Conservation (phyloP, 1,140 invertebrate genomes). For the Orchestia grillus region DNA sequence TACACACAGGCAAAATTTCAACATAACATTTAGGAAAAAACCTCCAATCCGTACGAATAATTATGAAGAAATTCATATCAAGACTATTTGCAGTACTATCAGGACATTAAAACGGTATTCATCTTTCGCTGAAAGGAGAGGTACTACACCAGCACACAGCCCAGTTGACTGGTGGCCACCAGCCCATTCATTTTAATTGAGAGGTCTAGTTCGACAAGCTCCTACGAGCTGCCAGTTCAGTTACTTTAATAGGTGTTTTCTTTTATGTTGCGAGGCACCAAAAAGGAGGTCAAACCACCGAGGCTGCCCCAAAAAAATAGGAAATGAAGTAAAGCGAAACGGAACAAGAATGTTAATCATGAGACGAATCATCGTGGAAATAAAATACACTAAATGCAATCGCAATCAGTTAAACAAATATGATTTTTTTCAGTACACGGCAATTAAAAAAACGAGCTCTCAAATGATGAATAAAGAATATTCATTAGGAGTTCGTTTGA, state of each 20-base stretch:
- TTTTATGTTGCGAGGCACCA: neutral
- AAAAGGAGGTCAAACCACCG: neutral
- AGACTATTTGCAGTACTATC: neutral
- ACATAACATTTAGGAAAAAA: neutral
- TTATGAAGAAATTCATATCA: neutral
- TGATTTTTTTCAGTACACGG: no score
- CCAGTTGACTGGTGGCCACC: no score
- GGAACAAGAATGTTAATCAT: no score
- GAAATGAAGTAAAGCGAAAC: no score
- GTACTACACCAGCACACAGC: no score
- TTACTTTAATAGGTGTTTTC: neutral
- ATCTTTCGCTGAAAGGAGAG: neutral
- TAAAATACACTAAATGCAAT: no score
- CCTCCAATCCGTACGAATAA: neutral
- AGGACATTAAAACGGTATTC: neutral
- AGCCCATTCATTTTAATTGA: no score
- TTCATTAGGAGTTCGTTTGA: neutral
- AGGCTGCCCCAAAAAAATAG: neutral
- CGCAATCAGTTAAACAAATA: no score
- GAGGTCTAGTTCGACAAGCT: neutral
- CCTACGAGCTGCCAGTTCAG: neutral
- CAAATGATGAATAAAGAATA: neutral
- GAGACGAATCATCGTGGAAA: no score
- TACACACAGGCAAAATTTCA: neutral
- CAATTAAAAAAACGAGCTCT: neutral